These are phyloP conservation scores for Himantopus leucocephalus DNA, from an alignment of 2,113 vertebrate genomes.

Conservation along the genomic window DNA sequence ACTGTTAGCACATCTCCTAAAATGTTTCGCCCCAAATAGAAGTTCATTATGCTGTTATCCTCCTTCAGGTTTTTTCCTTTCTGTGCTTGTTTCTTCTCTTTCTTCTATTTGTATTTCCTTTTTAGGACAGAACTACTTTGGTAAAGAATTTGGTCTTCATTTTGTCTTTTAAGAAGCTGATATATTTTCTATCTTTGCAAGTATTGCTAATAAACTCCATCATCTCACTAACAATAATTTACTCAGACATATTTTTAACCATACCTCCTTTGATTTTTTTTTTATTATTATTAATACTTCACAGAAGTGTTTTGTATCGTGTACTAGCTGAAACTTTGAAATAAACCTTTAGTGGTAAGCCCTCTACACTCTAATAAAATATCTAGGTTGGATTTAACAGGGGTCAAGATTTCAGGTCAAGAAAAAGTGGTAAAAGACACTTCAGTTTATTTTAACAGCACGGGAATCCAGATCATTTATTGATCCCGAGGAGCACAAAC, in stretches of 20 bases:
- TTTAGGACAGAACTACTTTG: background rate
- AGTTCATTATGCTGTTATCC: background rate
- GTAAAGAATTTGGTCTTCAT: background rate
- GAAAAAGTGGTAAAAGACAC: too few species aligned
- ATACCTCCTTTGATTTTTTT: background rate
- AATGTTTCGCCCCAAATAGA: background rate
- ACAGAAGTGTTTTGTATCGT: background rate
- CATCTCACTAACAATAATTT: background rate
- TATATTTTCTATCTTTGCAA: background rate
- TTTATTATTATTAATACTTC: background rate
- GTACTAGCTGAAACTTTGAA: background rate
- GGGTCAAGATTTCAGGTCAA: too few species aligned
- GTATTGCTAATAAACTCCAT: background rate
- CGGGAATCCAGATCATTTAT: too few species aligned
- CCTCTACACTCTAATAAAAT: background rate
- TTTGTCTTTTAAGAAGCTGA: background rate
- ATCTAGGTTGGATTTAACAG: too few species aligned
- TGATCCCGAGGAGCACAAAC: too few species aligned
- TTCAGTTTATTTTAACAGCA: too few species aligned
- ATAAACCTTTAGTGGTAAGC: background rate
- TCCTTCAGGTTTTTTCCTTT: background rate
- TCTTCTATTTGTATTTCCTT: background rate
- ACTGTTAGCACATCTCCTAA: too few species aligned
- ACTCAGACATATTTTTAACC: background rate
- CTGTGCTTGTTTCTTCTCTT: background rate